These are phyloP conservation scores for Ploceus nigricollis DNA, from an alignment of 2,113 vertebrate genomes.

Conservation along the genomic window DNA sequence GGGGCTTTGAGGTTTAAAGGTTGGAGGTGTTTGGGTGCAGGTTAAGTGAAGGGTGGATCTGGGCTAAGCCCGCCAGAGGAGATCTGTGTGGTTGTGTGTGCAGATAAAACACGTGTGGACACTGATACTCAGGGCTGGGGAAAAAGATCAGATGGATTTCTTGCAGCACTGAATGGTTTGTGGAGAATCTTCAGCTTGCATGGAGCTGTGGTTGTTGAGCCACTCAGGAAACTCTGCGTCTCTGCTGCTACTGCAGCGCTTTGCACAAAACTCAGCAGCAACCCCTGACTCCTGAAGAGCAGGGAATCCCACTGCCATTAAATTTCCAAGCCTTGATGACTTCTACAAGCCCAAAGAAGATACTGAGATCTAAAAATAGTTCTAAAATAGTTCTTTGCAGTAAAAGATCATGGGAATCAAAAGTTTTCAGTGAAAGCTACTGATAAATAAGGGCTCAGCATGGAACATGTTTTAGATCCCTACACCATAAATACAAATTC, in stretches of 20 bases:
- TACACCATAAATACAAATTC: not conserved
- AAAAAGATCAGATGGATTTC: not conserved
- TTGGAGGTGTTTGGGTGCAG: not conserved
- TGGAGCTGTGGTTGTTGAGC: not conserved
- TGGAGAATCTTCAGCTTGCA: not conserved
- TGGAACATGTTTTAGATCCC: not conserved
- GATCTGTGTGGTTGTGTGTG: not conserved
- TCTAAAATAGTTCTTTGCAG: not conserved
- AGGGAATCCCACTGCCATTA: not conserved
- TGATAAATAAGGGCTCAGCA: not conserved
- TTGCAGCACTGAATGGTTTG: not conserved
- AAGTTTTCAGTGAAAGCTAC: not conserved
- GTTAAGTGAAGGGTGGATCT: not conserved
- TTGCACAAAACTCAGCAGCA: not conserved
- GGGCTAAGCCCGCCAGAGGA: not conserved
- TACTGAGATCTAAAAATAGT: not conserved
- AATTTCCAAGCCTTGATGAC: not conserved
- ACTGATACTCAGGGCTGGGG: fast-evolving
- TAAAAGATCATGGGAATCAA: not conserved
- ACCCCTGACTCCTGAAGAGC: not conserved
- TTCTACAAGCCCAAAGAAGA: not conserved
- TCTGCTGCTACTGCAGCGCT: not conserved
- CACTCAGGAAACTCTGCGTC: not conserved
- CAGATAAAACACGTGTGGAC: fast-evolving
- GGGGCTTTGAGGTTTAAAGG: not conserved